These are phyloP conservation scores for Agapornis canus DNA, from an alignment of 2,797 vertebrate genomes.

Conservation along the genomic window DNA sequence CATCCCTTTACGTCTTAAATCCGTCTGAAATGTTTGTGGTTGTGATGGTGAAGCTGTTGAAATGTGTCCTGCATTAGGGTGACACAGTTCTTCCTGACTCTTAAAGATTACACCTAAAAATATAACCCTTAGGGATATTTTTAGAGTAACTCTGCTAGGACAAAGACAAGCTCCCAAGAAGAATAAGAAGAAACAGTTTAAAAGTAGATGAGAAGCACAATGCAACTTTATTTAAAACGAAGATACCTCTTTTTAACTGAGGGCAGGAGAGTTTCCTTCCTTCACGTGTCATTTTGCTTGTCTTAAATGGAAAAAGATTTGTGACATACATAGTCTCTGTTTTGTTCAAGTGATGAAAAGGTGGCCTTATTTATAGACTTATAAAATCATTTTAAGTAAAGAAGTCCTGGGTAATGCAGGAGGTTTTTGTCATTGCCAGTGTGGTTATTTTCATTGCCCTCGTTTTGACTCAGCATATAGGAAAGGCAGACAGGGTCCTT, in stretches of 20 bases:
- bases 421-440: not conserved
- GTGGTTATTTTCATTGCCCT: not conserved
- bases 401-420: not conserved
- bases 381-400: not conserved
- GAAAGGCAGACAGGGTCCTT: not conserved
- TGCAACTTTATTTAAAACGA: not conserved
- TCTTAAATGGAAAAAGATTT: not conserved
- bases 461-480: not conserved
- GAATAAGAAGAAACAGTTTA: not conserved
- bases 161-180: not conserved
- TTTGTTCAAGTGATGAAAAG: not conserved
- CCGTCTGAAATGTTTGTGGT: slow-evolving; percentile 8
- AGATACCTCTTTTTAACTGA: not conserved
- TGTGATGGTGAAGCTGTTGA: not conserved
- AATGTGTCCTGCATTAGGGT: slow-evolving; percentile 5
- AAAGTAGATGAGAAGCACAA: not conserved
- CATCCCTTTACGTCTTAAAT: not conserved
- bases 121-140: slow-evolving; percentile 25
- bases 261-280: not conserved
- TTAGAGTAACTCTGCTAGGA: not conserved
- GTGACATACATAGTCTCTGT: not conserved
- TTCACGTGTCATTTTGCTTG: not conserved
- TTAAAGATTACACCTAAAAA: slow-evolving; percentile 48
- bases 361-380: not conserved
- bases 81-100: slow-evolving; percentile 13